A percentile compares a stretch with the other conserved stretches of the same genome.
phyloP scores from a whole-genome alignment of 2,888 invertebrate genomes.

The Heteromurus nitidus region DNA sequence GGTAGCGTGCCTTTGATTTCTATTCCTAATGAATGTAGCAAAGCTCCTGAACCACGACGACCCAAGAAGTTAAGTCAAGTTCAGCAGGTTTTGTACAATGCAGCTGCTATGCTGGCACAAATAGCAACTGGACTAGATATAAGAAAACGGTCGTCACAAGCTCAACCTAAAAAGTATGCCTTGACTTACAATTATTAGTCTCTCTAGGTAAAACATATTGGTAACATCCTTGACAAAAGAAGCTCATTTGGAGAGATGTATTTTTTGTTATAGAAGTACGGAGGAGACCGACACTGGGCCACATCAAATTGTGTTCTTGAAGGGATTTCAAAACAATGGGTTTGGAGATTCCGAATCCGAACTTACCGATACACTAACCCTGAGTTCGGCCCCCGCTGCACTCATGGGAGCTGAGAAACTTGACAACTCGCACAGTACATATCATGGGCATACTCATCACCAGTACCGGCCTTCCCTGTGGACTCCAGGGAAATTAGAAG shows the following conservation, averaged over 20 bases:
- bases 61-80: slow-evolving; percentile 78
- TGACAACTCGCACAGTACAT: slow-evolving; percentile 84
- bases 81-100: slow-evolving; percentile 87
- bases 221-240: too few species aligned
- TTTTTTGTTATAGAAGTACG: neutral
- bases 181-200: too few species aligned
- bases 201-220: too few species aligned
- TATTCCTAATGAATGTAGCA: slow-evolving; percentile 45
- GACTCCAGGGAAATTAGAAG: slow-evolving; percentile 74
- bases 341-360: slow-evolving; percentile 69
- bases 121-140: slow-evolving; percentile 96
- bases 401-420: slow-evolving; percentile 69
- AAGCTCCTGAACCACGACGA: slow-evolving; percentile 31
- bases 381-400: slow-evolving; percentile 62
- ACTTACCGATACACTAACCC: slow-evolving; percentile 70
- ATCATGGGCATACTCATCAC: slow-evolving; percentile 88
- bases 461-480: slow-evolving; percentile 82
- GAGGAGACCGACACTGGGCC: slow-evolving; percentile 65
- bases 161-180: slow-evolving; percentile 50
- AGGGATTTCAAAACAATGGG: slow-evolving; percentile 71
- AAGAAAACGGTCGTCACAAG: slow-evolving; percentile 76
- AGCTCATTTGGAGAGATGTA: neutral
- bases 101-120: slow-evolving; percentile 92
- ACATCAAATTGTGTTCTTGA: slow-evolving; percentile 66
- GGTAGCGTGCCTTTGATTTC: slow-evolving; percentile 67